phyloP scores from a whole-genome alignment of 2,113 vertebrate species.

The Oreocharis arfaki region DNA sequence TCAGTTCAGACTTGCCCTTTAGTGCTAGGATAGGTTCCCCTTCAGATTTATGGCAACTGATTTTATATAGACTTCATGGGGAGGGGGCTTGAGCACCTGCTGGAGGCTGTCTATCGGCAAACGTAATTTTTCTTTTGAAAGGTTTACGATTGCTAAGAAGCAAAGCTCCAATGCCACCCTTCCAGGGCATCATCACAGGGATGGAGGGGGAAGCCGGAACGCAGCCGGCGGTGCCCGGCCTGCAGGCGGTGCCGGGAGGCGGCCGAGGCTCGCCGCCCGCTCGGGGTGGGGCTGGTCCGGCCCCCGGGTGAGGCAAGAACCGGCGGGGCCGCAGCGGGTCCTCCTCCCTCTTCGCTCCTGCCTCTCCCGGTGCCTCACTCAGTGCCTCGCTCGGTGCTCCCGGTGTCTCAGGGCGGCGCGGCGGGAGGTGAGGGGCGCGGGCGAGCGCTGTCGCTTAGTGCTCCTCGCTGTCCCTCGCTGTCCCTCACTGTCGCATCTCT shows the following conservation, averaged over 20 bases:
- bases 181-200: accelerated
- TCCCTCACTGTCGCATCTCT: background rate
- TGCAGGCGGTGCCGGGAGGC: background rate
- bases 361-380: background rate
- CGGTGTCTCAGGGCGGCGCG: background rate
- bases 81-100: background rate
- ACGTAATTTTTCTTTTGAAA: background rate
- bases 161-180: background rate
- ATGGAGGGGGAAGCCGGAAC: no score
- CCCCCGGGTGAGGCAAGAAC: background rate
- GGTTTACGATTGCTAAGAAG: no score
- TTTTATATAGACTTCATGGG: background rate
- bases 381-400: background rate
- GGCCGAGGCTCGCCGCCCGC: background rate
- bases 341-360: background rate
- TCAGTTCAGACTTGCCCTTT: background rate
- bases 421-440: background rate
- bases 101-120: background rate
- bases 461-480: background rate
- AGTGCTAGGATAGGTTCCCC: background rate
- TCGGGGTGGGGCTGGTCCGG: slow-evolving; percentile 5
- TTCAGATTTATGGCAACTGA: background rate
- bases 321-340: background rate
- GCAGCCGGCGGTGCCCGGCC: background rate
- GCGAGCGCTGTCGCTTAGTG: background rate